Base-by-base conservation (phyloP, 2,797 vertebrate genomes). In the Leptodactylus fallax region DNA sequence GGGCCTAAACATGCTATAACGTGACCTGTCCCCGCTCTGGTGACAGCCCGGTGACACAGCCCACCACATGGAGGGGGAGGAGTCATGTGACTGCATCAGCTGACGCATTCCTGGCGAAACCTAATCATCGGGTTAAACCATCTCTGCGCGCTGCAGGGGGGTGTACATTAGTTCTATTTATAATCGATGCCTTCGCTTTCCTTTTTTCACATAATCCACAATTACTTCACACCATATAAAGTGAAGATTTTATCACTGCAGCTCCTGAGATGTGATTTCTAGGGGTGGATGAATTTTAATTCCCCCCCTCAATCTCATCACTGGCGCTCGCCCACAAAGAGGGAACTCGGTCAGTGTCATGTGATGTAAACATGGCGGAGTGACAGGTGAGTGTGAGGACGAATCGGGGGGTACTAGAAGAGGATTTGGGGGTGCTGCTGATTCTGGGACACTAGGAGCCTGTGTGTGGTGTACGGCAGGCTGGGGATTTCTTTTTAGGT, bases 341-440 rank as follows among this genome's bases (percentile, higher is more conserved):
- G 55, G 55, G 87, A 85, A 88, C 77, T 25, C 67, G 14, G 82
- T 17, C 45, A 6, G 8, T 63, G 77, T 88, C 87, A 88, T 61
- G 83, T 88, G 87, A 88, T 88, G 87, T 88, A 88, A 88, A 88
- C 83, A 88, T 88, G 87, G 87, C 67, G 87, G 27, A n/a, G 1
- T 88, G 78, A 79, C 74, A 85, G 87, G 83, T 85, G 56, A 36
- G 83, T 80, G 17, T 51, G 69, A 5, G 25, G 6, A 9, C 61
- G 12, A 10, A 1, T 9, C 21, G 56, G 56, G 14, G 14, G 56
- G 14, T 58, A 17, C 10, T 17, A 21, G 17, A 21, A 16, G 17
- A 21, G 58, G 8, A 21, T 11, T 23, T 8, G 49, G 78, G 7
- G 45, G 78, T 17, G 21, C 12, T 14, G 77, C n/a, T 67, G 65